Evolutionary conservation across 2,888 invertebrate genomes (phyloP), one percentile per base, ranked within the genome.

Genomic region (Polia nebulosa): DNA sequence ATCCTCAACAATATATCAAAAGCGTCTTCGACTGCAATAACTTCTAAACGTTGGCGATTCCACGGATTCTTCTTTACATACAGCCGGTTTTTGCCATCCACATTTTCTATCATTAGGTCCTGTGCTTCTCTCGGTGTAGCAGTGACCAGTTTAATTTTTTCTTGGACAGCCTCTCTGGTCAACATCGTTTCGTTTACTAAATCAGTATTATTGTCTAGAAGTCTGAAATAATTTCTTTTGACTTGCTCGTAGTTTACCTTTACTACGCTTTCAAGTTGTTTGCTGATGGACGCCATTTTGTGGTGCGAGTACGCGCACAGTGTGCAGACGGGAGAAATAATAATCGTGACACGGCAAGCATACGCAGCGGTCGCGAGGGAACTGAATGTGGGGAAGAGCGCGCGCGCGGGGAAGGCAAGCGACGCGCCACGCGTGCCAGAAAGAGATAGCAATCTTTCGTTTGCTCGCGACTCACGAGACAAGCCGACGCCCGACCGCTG

Each of bases 231-330:
- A 3, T n/a, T 36, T 11, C 0, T 13, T 36, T 61, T 64, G 7
- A 45, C 20, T 45, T 27, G 45, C 0, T 41, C n/a, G 53, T 64
- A 81, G 13, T 71, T 44, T 1, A 64, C 7, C 6, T 3, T 3
- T 13, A 2, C 15, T 20, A 1, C n/a, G 11, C 11, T 8, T 29
- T 36, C 15, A 11, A 11, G 11, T 58, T 58, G 11, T 20, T 22
- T 27, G 7, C 32, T 51, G 3, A 15, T 47, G 9, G 60, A 22
- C 56, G 63, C 57, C 76, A 76, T 76, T 76, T 77, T 77, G 78
- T 60, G 5, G 2, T 6, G 25, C 34, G 22, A 20, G 32, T n/a
- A 17, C 17, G 25, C 25, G 25, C 20, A n/a, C 39, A 7, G 6
- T 13, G 44, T 22, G 44, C 51, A n/a, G 13, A 22, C 29, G 13